These are phyloP conservation scores for Ypsolopha scabrella DNA, from an alignment of 2,888 invertebrate genomes.

Conservation along the genomic window DNA sequence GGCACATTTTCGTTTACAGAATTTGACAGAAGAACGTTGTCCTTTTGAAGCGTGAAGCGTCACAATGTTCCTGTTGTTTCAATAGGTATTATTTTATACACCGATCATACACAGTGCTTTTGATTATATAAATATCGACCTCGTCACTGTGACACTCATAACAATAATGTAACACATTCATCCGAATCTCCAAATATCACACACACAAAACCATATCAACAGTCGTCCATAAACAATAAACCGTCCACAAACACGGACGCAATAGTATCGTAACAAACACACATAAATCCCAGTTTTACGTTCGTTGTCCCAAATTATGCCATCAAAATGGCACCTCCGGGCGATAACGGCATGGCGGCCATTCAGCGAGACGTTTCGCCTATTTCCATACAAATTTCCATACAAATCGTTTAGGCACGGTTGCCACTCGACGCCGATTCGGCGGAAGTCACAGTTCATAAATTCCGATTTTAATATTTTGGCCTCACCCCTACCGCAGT, in stretches of 20 bases:
- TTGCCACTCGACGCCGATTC: conserved; percentile 15
- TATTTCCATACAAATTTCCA: conserved; percentile 40
- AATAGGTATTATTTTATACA: no score
- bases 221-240: conserved; percentile 25
- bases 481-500: conserved; percentile 21
- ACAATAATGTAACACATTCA: no score
- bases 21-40: no score
- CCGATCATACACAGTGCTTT: no score
- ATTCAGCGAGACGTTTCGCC: conserved; percentile 38
- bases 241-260: conserved; percentile 56
- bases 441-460: conserved; percentile 52
- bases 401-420: conserved; percentile 64
- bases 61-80: no score
- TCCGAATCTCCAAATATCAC: neutral
- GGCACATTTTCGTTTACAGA: no score
- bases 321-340: conserved; percentile 55
- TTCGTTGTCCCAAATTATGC: conserved; percentile 58
- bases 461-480: conserved; percentile 64
- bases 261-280: conserved; percentile 35
- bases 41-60: no score
- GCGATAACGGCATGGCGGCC: conserved; percentile 29
- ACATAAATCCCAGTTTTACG: conserved; percentile 58
- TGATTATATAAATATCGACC: no score
- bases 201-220: neutral
- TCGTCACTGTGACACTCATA: no score